Evolutionary conservation across 2,888 invertebrate genomes (phyloP).

Genomic region (Phaedon cochleariae): DNA sequence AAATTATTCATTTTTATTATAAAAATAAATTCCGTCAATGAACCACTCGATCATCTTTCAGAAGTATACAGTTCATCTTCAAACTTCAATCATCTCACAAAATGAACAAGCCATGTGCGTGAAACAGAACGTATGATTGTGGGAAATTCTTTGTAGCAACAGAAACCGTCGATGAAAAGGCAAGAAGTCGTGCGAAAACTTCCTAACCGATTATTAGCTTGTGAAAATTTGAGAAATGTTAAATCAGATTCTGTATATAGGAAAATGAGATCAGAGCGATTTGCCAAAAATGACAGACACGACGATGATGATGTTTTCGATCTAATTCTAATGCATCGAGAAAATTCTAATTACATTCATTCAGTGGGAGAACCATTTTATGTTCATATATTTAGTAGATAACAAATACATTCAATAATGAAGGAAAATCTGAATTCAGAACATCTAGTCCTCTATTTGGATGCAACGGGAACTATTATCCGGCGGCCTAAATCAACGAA

Average conservation of each 20-base stretch:
- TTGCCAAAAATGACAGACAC: constrained; percentile 7
- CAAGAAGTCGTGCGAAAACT: neutral
- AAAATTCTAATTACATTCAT: neutral
- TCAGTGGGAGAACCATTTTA: neutral
- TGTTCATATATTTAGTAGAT: neutral
- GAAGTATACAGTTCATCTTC: neutral
- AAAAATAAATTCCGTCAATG: neutral
- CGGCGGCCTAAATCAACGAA: neutral
- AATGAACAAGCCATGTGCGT: constrained; percentile 5
- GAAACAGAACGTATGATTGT: neutral
- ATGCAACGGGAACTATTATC: neutral
- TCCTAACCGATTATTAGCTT: neutral
- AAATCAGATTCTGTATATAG: neutral
- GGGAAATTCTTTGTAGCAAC: neutral
- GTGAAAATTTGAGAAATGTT: constrained; percentile 2
- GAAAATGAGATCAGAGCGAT: neutral
- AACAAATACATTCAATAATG: neutral
- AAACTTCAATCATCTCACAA: neutral
- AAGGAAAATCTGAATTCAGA: neutral
- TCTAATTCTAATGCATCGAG: neutral
- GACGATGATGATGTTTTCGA: neutral
- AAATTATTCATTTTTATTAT: neutral
- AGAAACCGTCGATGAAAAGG: neutral
- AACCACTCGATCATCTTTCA: neutral
- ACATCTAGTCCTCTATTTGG: neutral